Percentiles rank a stretch among this genome's conserved stretches.
phyloP scores from a whole-genome alignment of 2,113 vertebrate genomes.

The Tachysurus fulvidraco region DNA sequence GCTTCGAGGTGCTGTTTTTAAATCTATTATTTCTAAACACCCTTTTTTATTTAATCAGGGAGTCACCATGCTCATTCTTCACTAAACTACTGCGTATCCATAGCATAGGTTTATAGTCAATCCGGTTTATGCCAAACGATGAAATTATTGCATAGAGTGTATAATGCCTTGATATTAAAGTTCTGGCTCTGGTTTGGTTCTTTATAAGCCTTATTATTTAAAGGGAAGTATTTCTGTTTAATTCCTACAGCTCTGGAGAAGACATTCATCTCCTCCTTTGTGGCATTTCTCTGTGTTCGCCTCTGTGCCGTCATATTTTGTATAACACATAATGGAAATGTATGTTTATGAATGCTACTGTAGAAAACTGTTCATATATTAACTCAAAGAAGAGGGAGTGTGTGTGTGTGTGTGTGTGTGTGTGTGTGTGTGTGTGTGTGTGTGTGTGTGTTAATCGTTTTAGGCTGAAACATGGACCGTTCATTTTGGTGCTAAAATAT shows the following conservation, averaged over 20 bases:
- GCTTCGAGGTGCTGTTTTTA: slow-evolving; percentile 21
- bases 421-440: slow-evolving; percentile 3
- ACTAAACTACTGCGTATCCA: not conserved
- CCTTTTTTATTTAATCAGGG: slow-evolving; percentile 5
- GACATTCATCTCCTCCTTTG: slow-evolving; percentile 2
- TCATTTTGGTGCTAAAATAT: slow-evolving; percentile 61
- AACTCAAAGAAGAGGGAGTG: slow-evolving; percentile 25
- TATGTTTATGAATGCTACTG: slow-evolving; percentile 49
- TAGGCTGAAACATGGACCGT: slow-evolving; percentile 53
- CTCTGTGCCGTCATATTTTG: slow-evolving; percentile 32
- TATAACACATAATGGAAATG: slow-evolving; percentile 44
- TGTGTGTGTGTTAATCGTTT: slow-evolving; percentile 15
- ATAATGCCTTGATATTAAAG: not conserved
- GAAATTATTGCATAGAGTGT: slow-evolving; percentile 4
- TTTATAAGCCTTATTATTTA: not conserved
- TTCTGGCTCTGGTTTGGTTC: not conserved
- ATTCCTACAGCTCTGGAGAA: slow-evolving; percentile 7
- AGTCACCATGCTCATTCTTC: not conserved
- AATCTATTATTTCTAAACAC: not conserved
- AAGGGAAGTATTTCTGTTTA: not conserved
- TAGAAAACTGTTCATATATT: slow-evolving; percentile 27
- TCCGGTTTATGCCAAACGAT: not conserved
- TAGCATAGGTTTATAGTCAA: not conserved
- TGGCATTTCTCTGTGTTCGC: slow-evolving; percentile 29
- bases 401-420: slow-evolving; percentile 12